Conservation (phyloP, 30 jellyfish, hydroid and myxozoan species). For the Pelagia noctiluca region DNA sequence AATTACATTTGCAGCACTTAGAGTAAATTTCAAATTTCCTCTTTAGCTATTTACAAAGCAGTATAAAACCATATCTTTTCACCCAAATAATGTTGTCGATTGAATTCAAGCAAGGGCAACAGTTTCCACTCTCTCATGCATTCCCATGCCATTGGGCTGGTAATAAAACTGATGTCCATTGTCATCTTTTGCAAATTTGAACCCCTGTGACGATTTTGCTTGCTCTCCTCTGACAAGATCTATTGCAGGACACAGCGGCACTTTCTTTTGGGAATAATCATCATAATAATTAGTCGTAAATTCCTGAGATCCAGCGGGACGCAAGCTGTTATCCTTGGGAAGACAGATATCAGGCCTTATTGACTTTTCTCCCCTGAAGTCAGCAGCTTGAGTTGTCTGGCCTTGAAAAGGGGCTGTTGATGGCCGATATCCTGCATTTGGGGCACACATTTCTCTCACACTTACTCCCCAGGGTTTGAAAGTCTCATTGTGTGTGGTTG, state of each 20-base stretch:
- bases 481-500: slow-evolving; percentile 95
- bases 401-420: slow-evolving; percentile 92
- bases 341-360: slow-evolving; percentile 76
- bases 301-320: slow-evolving; percentile 78
- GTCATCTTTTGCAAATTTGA: slow-evolving; percentile 60
- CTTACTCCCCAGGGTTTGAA: slow-evolving; percentile 86
- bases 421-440: slow-evolving; percentile 81
- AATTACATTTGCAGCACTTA: too few relatives aligned
- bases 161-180: slow-evolving; percentile 93
- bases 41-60: too few relatives aligned
- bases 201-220: slow-evolving; percentile 57
- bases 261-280: slow-evolving; percentile 60
- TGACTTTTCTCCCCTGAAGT: slow-evolving; percentile 71
- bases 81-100: too few relatives aligned
- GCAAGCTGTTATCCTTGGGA: slow-evolving; percentile 87
- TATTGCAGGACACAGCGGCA: slow-evolving; percentile 93
- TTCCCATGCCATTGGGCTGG: slow-evolving; percentile 67
- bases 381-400: slow-evolving; percentile 85
- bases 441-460: slow-evolving; percentile 66
- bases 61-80: too few relatives aligned
- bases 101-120: slow-evolving; percentile 60
- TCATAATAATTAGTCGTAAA: slow-evolving; percentile 81
- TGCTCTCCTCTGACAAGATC: slow-evolving; percentile 63
- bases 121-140: slow-evolving; percentile 61
- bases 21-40: too few relatives aligned